Percentiles rank a stretch among this genome's conserved stretches.
Conservation (phyloP, 1,140 invertebrate genomes). For the Helicoverpa zea region DNA sequence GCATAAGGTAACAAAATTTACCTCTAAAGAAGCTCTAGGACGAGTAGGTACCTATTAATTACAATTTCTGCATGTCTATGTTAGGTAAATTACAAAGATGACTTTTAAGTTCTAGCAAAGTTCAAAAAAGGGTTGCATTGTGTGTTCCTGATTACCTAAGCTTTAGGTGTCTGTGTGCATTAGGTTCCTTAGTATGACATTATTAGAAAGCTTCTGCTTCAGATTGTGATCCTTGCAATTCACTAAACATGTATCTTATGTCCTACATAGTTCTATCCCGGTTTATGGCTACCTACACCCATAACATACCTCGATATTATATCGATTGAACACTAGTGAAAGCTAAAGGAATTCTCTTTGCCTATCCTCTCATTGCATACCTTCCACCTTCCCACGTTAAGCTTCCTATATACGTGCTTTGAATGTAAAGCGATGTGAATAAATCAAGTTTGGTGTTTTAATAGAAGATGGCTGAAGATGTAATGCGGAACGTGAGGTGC, state of each 20-base stretch:
- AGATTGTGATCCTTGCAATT: no score
- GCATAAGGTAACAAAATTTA: no score
- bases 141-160: no score
- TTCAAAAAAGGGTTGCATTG: no score
- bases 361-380: conserved; percentile 4
- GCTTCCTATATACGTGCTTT: conserved; percentile 21
- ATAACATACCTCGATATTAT: not conserved
- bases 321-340: conserved; percentile 7
- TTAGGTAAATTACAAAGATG: no score
- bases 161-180: no score
- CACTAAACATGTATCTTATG: no score
- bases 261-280: not conserved
- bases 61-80: no score
- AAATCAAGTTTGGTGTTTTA: conserved; percentile 35
- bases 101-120: no score
- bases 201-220: no score
- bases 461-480: conserved; percentile 42
- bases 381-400: conserved; percentile 34
- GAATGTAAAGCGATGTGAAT: conserved; percentile 40
- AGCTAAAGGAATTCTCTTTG: conserved; percentile 5
- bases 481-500: conserved; percentile 40
- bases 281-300: not conserved
- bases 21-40: not conserved
- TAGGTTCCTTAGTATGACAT: no score
- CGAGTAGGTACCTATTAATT: not conserved